Base-by-base conservation (phyloP, 2,113 vertebrate species). In the Suncus etruscus region DNA sequence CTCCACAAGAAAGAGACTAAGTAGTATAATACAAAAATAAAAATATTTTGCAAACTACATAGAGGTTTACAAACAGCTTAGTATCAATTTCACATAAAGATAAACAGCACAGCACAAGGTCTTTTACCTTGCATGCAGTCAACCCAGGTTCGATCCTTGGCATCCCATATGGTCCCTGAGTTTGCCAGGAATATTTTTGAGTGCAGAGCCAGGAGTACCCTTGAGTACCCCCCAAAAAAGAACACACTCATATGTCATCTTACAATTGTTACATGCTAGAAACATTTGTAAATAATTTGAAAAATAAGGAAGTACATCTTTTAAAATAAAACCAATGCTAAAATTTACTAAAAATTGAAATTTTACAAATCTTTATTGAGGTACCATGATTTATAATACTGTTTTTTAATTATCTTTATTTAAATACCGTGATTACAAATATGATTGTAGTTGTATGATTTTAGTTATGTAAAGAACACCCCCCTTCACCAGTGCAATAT, bases 21-120 rank as follows among this genome's bases (percentile, higher is more conserved):
- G 61, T 63, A 91, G 87, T 31, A 79, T 69, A 47, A 63, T 80
- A 22, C 27, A 87, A 90, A 83, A 94, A 75, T 69, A 7, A 87
- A 92, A 80, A 16, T 1, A 31, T 87, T 75, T 87, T 87, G 74
- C 61, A 80, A 87, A 75, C 73, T 83, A 31, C 68, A 47, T 61
- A 16, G 66, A 73, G 50, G 7, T 51, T 83, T 87, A 78, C 80
- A 75, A 90, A 87, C 12, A 72, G 15, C 3, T 3, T 61, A 24
- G 58, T 78, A 83, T 66, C 6, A 78, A 83, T 69, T 66, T 77
- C 39, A 39, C 39, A 39, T 39, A 39, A 63, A 77, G 72, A 2
- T 32, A 86, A 81, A 70, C 18, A 83, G 45, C n/a, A 66, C 65
- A 77, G 82, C 39, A 39, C 39, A 39, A 39, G 3, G 39, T 39